Evolutionary conservation across 1,140 invertebrate genomes (phyloP).

Genomic region (Druon quercuslanigerum): DNA sequence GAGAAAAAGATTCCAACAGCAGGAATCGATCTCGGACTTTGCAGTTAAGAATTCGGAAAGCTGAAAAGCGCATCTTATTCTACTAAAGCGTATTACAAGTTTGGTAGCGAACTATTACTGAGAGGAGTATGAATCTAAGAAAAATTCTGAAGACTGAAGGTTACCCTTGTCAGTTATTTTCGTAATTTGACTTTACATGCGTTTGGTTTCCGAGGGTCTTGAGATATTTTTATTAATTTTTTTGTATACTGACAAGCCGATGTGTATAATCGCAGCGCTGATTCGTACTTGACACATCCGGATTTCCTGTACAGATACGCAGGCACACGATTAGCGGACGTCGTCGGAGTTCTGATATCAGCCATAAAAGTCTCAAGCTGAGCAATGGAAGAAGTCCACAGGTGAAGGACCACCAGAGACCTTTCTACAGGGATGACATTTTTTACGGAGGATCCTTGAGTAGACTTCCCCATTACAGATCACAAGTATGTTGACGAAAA

Average conservation of each 20-base stretch:
- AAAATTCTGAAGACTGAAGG: no score
- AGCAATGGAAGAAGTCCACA: slow-evolving; percentile 61
- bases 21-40: no score
- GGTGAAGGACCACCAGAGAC: slow-evolving; percentile 77
- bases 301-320: slow-evolving; percentile 71
- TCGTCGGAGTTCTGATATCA: slow-evolving; percentile 70
- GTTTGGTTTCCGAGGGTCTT: not conserved
- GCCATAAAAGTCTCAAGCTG: slow-evolving; percentile 67
- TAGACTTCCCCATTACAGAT: slow-evolving; percentile 88
- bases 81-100: no score
- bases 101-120: no score
- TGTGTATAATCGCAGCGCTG: not conserved
- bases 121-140: no score
- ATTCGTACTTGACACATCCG: slow-evolving; percentile 45
- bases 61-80: no score
- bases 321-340: slow-evolving; percentile 79
- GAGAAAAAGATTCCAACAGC: no score
- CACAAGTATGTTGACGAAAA: slow-evolving; percentile 74
- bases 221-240: not conserved
- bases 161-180: no score
- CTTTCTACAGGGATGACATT: slow-evolving; percentile 91
- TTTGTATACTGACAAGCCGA: not conserved
- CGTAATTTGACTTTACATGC: no score
- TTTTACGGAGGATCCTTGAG: slow-evolving; percentile 91
- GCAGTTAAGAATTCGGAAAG: no score